Evolutionary conservation across 2,797 vertebrate genomes (phyloP).

Genomic region (Girardinus metallicus): DNA sequence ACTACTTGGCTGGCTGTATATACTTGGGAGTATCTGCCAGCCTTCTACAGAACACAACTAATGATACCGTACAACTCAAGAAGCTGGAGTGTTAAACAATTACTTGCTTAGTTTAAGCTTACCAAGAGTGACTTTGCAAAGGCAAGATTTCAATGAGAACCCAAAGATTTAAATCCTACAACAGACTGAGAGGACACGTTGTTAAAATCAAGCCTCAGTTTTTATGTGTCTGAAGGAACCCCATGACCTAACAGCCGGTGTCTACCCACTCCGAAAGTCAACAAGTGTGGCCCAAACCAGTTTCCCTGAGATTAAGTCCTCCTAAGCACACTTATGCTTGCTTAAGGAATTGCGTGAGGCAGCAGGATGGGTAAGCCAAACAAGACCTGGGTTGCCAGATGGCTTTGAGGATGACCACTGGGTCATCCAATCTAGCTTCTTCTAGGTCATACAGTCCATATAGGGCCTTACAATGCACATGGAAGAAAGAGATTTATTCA

Average conservation of each 20-base stretch:
- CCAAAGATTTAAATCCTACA: slow-evolving; percentile 49
- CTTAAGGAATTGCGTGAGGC: slow-evolving; percentile 79
- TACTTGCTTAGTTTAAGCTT: slow-evolving; percentile 14
- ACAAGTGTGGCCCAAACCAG: slow-evolving; percentile 67
- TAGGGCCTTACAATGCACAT: slow-evolving; percentile 49
- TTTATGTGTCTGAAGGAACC: slow-evolving; percentile 64
- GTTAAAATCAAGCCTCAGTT: slow-evolving; percentile 38
- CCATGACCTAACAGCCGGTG: slow-evolving; percentile 60
- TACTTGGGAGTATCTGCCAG: slow-evolving; percentile 40
- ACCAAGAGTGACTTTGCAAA: slow-evolving; percentile 18
- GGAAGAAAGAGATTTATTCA: slow-evolving; percentile 74
- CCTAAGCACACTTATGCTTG: slow-evolving; percentile 78
- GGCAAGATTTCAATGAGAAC: slow-evolving; percentile 30
- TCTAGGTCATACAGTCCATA: slow-evolving; percentile 74
- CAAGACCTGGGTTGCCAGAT: slow-evolving; percentile 77
- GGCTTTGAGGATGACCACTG: slow-evolving; percentile 78
- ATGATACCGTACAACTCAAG: slow-evolving; percentile 26
- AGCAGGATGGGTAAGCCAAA: slow-evolving; percentile 75
- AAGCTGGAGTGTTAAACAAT: not conserved
- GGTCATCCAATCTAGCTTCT: slow-evolving; percentile 78
- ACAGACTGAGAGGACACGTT: slow-evolving; percentile 22
- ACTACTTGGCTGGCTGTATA: slow-evolving; percentile 35
- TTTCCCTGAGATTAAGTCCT: slow-evolving; percentile 78
- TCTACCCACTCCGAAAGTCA: slow-evolving; percentile 53
- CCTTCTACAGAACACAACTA: slow-evolving; percentile 27